These are phyloP conservation scores for Cryptocheilus praepositus DNA, from an alignment of 2,888 invertebrate species.

Conservation along the genomic window DNA sequence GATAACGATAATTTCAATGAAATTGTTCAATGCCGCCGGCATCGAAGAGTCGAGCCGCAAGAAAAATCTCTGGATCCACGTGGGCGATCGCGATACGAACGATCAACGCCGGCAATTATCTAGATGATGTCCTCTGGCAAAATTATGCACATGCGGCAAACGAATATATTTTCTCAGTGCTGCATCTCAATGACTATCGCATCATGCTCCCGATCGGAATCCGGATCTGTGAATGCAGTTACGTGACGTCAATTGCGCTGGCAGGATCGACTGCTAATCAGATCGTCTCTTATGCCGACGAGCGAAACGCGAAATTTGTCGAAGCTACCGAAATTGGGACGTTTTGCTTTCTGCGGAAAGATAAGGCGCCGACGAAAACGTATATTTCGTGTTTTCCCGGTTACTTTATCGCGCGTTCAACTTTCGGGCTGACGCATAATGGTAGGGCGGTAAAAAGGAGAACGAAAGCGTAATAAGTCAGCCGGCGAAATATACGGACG, in stretches of 20 bases:
- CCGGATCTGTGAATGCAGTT: conserved; percentile 42
- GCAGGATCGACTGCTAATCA: conserved; percentile 2
- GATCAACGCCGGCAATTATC: conserved; percentile 23
- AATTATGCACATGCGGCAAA: conserved; percentile 27
- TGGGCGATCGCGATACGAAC: too few relatives aligned
- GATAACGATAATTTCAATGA: not conserved
- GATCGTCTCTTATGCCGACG: conserved; percentile 12
- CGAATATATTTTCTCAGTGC: conserved; percentile 9
- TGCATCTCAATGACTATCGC: conserved; percentile 33
- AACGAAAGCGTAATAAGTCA: too few relatives aligned
- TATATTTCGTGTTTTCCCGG: too few relatives aligned
- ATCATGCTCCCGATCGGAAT: conserved; percentile 45
- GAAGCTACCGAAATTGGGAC: too few relatives aligned
- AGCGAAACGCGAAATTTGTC: not conserved
- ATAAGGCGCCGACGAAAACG: too few relatives aligned
- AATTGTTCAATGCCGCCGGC: conserved; percentile 1
- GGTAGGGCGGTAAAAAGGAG: too few relatives aligned
- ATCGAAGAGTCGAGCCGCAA: too few relatives aligned
- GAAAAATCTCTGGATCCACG: too few relatives aligned
- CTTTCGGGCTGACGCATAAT: too few relatives aligned
- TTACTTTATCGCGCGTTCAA: too few relatives aligned
- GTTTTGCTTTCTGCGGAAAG: too few relatives aligned
- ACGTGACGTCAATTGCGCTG: conserved; percentile 32
- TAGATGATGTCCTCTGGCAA: conserved; percentile 27
- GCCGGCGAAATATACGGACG: too few relatives aligned